phyloP scores from a whole-genome alignment of 1,140 invertebrate genomes.

The Homalodisca vitripennis region DNA sequence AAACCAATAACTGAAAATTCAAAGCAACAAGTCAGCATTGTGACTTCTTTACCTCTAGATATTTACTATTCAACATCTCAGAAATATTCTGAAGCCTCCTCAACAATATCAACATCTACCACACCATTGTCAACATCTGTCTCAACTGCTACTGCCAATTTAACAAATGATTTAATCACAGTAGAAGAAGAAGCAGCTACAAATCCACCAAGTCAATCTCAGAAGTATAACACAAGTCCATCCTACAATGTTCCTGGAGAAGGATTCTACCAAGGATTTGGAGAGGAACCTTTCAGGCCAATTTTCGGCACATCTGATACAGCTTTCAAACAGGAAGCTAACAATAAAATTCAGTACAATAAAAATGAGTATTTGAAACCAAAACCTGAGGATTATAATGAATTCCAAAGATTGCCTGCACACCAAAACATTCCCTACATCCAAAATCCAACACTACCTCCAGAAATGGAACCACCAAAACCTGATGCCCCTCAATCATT shows the following conservation, averaged over 20 bases:
- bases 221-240: too few relatives aligned
- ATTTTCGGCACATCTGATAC: constrained; percentile 37
- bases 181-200: background rate
- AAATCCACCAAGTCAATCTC: background rate
- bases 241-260: constrained; percentile 27
- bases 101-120: background rate
- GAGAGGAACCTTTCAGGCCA: constrained; percentile 45
- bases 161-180: background rate
- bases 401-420: constrained; percentile 6
- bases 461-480: constrained; percentile 25
- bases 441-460: constrained; percentile 7
- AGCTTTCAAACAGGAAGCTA: background rate
- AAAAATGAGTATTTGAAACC: background rate
- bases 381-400: background rate
- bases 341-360: constrained; percentile 16
- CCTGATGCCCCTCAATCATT: constrained; percentile 17
- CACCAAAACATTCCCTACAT: constrained; percentile 17
- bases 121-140: constrained; percentile 29
- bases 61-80: constrained; percentile 31
- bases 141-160: background rate
- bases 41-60: constrained; percentile 37
- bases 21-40: constrained; percentile 31
- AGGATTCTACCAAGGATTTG: constrained; percentile 1
- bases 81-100: constrained; percentile 3
- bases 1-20: background rate